Base-by-base conservation (phyloP, 23 tunicate species). In the Aplidium turbinatum region DNA sequence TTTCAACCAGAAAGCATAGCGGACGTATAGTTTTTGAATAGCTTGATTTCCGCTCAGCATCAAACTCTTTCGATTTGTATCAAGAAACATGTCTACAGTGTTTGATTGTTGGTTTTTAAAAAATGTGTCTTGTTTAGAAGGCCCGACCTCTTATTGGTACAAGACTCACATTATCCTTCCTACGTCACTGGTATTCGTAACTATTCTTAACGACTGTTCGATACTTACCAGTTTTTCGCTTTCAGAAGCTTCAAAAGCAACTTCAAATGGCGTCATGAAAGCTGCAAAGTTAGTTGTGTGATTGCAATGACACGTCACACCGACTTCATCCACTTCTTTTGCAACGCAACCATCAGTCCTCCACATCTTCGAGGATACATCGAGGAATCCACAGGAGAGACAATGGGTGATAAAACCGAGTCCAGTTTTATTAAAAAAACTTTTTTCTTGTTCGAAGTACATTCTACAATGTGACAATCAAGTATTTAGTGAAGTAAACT, bases 251-350 rank as follows among this genome's bases (percentile, higher is more conserved):
- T 69, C 70, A 56, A 45, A 70, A 7, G 54, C 56, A 0, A 72
- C 26, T 35, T 52, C 34, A 40, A 63, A 73, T 1, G 96, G 96
- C 33, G 80, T 58, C 96, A 89, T 89, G 29, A 89, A 82, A 20
- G 96, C 96, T 3, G 89, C 96, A 62, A 89, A 89, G 47, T 89
- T 89, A 11, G 96, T 89, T 47, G 96, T 89, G 73, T 89, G 96
- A 58, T 82, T 82, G 64, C 96, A 89, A 35, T 71, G 57, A 52
- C 96, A 89, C 13, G 85, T 89, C 11, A 89, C 77, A 6, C 89
- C 96, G 1, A 22, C 71, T 42, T 53, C 71, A 46, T 89, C 81
- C 31, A 47, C 89, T 2, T 62, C 54, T 33, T 31, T 54, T 2
- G 54, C 89, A 54, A 34, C 3, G 31, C 96, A 89, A 21, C 96